A percentile compares a stretch with the other conserved stretches of the same genome.
These are phyloP conservation scores for Hypomesus transpacificus DNA, from an alignment of 2,113 vertebrate species.

Conservation along the genomic window DNA sequence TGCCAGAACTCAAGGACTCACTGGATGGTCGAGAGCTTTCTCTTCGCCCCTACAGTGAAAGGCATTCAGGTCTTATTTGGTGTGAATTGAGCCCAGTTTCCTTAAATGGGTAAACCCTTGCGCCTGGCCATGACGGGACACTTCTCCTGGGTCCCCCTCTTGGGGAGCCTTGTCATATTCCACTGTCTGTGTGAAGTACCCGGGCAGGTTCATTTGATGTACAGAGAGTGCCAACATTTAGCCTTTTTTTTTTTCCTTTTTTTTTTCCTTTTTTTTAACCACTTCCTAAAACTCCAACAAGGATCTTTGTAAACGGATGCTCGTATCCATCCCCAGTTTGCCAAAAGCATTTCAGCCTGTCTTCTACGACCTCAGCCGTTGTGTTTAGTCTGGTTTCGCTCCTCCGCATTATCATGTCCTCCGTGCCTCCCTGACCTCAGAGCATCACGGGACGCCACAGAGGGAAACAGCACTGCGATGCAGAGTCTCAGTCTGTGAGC, in stretches of 20 bases:
- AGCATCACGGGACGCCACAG: neutral
- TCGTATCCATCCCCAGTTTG: neutral
- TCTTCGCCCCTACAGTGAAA: neutral
- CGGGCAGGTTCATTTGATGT: no score
- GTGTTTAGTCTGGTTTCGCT: neutral
- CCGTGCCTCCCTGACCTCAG: neutral
- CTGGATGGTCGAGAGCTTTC: neutral
- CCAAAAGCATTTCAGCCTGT: neutral
- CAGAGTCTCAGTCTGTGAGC: conserved; percentile 15
- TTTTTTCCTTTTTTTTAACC: no score
- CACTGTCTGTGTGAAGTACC: no score
- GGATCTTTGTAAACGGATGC: no score
- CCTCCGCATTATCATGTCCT: neutral
- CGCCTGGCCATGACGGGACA: neutral
- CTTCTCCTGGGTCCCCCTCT: neutral
- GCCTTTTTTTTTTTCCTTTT: no score
- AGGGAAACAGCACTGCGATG: conserved; percentile 18
- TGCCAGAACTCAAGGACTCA: neutral
- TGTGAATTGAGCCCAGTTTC: neutral
- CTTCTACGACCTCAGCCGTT: neutral
- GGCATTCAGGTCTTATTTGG: neutral
- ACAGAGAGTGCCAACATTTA: no score
- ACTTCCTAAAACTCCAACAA: no score
- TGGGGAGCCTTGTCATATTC: neutral
- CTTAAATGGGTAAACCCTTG: neutral